Conservation (phyloP, 2,888 invertebrate genomes). For the Athalia circularis region DNA sequence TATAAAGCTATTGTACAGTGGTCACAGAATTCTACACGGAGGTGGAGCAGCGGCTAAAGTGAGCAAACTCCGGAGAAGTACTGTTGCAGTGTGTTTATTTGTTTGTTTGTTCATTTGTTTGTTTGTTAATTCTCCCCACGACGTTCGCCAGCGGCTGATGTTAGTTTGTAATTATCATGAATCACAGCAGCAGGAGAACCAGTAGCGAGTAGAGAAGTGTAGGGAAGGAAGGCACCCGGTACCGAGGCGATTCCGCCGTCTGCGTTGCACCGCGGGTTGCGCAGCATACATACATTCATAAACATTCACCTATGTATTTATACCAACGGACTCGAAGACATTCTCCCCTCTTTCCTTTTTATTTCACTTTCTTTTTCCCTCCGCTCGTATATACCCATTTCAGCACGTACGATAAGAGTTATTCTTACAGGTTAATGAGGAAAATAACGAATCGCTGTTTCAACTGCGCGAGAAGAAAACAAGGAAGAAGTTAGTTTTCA, state of each 20-base stretch:
- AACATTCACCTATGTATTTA: too few species aligned
- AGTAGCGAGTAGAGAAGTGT: neutral
- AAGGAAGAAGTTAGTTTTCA: too few species aligned
- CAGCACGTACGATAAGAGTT: slow-evolving; percentile 1
- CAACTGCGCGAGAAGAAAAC: too few species aligned
- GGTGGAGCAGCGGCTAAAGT: neutral
- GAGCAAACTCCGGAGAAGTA: too few species aligned
- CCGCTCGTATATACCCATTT: too few species aligned
- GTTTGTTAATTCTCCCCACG: neutral
- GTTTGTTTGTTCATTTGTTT: neutral
- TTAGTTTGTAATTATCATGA: slow-evolving; percentile 10
- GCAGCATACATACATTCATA: too few species aligned
- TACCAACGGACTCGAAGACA: too few species aligned
- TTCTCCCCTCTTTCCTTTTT: too few species aligned
- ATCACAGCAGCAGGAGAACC: neutral
- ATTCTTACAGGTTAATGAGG: slow-evolving; percentile 4
- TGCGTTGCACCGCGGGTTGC: neutral
- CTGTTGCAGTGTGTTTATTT: too few species aligned
- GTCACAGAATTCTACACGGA: too few species aligned
- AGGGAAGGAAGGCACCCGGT: neutral
- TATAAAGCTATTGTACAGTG: too few species aligned
- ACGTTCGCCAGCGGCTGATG: neutral
- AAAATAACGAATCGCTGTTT: slow-evolving; percentile 8
- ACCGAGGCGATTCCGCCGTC: neutral
- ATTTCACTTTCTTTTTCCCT: too few species aligned